These are phyloP conservation scores for Rhagonycha fulva DNA, from an alignment of 2,888 invertebrate genomes.

Conservation along the genomic window DNA sequence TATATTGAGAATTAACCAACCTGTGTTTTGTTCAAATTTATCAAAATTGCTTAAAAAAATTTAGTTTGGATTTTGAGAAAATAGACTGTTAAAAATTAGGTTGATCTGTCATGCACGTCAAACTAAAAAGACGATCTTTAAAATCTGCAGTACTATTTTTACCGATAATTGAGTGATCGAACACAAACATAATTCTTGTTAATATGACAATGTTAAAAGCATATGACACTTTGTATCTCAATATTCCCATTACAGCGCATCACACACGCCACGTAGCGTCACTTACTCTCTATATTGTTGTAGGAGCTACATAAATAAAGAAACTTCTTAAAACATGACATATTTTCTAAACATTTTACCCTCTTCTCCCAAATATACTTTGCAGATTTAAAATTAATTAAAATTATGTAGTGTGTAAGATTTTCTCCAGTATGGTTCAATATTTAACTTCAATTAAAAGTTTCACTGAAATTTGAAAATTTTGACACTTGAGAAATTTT, in stretches of 20 bases:
- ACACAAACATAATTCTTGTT: background rate
- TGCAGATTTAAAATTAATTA: background rate
- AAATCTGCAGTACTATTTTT: background rate
- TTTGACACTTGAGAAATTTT: no score
- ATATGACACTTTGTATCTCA: background rate
- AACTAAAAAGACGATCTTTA: background rate
- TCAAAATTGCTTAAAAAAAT: background rate
- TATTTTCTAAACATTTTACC: background rate
- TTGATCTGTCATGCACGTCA: background rate
- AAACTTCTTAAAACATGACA: background rate
- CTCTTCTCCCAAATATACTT: background rate
- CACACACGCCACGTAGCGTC: background rate
- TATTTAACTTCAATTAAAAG: no score
- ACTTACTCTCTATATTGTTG: background rate
- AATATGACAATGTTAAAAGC: background rate
- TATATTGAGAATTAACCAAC: no score
- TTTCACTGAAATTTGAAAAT: no score
- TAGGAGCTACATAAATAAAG: background rate
- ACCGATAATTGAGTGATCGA: background rate
- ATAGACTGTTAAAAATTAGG: no score
- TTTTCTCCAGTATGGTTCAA: background rate
- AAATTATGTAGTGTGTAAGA: no score
- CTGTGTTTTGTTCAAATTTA: no score
- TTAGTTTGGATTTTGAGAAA: background rate
- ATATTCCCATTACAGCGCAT: background rate